Percentiles rank a stretch among this genome's conserved stretches.
Evolutionary conservation across 2,113 vertebrate genomes (phyloP).

Genomic region (Hiodon tergisus): DNA sequence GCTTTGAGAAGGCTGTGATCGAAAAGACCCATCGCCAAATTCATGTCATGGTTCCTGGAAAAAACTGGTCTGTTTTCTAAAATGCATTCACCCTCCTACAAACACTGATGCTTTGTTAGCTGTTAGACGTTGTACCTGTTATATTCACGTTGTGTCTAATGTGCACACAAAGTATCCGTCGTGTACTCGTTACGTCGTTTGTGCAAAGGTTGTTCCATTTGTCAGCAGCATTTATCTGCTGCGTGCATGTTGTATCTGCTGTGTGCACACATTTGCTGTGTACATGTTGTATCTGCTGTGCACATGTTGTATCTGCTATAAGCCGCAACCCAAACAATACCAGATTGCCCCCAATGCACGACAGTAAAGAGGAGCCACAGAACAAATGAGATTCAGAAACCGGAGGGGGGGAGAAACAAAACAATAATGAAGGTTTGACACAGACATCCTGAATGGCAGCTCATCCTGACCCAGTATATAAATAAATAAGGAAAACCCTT

Average conservation of each 20-base stretch:
- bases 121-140: too few relatives aligned
- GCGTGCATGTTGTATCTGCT: conserved; percentile 12
- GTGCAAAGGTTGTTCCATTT: too few relatives aligned
- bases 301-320: conserved; percentile 11
- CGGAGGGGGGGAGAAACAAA: neutral
- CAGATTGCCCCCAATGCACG: neutral
- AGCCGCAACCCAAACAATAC: neutral
- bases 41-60: neutral
- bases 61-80: conserved; percentile 5
- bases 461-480: conserved; percentile 21
- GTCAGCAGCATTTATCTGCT: conserved; percentile 11
- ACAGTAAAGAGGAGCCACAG: conserved; percentile 29
- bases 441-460: conserved; percentile 10
- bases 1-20: neutral
- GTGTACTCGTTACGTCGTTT: too few relatives aligned
- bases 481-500: conserved; percentile 34
- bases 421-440: conserved; percentile 4
- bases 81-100: too few relatives aligned
- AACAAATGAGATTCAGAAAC: conserved; percentile 31
- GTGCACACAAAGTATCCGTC: too few relatives aligned
- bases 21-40: neutral
- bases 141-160: too few relatives aligned
- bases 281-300: conserved; percentile 1
- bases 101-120: too few relatives aligned
- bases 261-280: conserved; percentile 19